Conservation (phyloP, 1,140 invertebrate genomes). For the Holotrichia oblita region DNA sequence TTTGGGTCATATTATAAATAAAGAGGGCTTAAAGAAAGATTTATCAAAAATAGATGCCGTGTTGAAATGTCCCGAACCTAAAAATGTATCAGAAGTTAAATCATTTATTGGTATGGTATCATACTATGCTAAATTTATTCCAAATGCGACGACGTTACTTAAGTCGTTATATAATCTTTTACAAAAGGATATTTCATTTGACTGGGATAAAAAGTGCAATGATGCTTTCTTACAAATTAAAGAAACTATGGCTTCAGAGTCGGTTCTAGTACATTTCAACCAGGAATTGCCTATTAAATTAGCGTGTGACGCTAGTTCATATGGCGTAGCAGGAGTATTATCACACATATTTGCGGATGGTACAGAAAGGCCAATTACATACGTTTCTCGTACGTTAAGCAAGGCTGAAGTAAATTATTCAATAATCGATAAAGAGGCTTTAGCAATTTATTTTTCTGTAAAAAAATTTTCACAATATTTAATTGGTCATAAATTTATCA, state of each 20-base stretch:
- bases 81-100: too few relatives aligned
- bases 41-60: constrained; percentile 58
- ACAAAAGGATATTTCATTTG: too few relatives aligned
- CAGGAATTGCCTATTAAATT: constrained; percentile 28
- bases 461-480: constrained; percentile 66
- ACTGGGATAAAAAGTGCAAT: too few relatives aligned
- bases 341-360: constrained; percentile 39
- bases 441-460: constrained; percentile 66
- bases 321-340: constrained; percentile 40
- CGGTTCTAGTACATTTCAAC: constrained; percentile 43
- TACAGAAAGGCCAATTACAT: constrained; percentile 41
- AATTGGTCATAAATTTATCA: constrained; percentile 62
- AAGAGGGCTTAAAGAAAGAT: constrained; percentile 50
- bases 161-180: too few relatives aligned
- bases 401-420: constrained; percentile 44
- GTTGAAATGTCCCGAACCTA: too few relatives aligned
- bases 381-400: constrained; percentile 41
- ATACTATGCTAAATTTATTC: too few relatives aligned
- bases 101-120: too few relatives aligned
- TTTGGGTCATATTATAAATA: constrained; percentile 59
- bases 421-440: too few relatives aligned
- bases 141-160: too few relatives aligned
- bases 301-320: constrained; percentile 17
- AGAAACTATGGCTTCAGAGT: constrained; percentile 48
- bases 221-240: constrained; percentile 52